Conservation (phyloP, 1,140 invertebrate genomes). For the Hermatobates lingyangjiaoensis region DNA sequence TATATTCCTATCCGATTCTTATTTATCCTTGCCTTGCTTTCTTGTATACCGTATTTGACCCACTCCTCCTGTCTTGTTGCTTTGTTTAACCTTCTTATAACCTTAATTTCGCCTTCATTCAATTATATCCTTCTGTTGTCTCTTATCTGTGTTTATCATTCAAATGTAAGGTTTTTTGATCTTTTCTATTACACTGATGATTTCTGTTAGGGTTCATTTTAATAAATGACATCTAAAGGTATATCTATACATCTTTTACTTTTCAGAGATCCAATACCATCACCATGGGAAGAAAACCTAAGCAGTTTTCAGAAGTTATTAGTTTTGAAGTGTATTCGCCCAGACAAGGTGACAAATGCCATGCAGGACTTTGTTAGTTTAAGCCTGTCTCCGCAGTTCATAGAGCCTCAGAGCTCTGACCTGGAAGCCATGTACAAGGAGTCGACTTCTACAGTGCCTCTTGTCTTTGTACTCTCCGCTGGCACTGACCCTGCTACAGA, state of each 20-base stretch:
- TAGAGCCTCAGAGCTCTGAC: conserved; percentile 45
- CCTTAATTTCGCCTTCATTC: too few species aligned
- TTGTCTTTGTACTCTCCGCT: conserved; percentile 49
- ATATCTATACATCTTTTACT: neutral
- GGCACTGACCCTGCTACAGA: conserved; percentile 49
- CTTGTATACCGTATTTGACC: too few species aligned
- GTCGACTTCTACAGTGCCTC: conserved; percentile 35
- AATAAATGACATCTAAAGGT: conserved; percentile 8
- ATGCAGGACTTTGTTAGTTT: conserved; percentile 40
- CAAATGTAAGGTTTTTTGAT: too few species aligned
- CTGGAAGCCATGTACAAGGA: conserved; percentile 40
- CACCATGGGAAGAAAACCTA: conserved; percentile 32
- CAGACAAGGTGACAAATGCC: conserved; percentile 46
- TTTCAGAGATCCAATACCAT: conserved; percentile 31
- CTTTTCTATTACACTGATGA: neutral
- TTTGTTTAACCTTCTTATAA: too few species aligned
- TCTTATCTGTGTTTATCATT: too few species aligned
- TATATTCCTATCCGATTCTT: too few species aligned
- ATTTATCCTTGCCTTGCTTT: too few species aligned
- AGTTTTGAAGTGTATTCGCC: conserved; percentile 45
- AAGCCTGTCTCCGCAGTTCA: conserved; percentile 39
- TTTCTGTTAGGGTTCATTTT: too few species aligned
- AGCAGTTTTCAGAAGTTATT: conserved; percentile 46
- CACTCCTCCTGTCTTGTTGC: too few species aligned
- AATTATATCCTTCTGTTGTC: too few species aligned